These are phyloP conservation scores for Sanderia malayensis DNA, from an alignment of 30 jellyfish, hydroid and myxozoan species.

Conservation along the genomic window DNA sequence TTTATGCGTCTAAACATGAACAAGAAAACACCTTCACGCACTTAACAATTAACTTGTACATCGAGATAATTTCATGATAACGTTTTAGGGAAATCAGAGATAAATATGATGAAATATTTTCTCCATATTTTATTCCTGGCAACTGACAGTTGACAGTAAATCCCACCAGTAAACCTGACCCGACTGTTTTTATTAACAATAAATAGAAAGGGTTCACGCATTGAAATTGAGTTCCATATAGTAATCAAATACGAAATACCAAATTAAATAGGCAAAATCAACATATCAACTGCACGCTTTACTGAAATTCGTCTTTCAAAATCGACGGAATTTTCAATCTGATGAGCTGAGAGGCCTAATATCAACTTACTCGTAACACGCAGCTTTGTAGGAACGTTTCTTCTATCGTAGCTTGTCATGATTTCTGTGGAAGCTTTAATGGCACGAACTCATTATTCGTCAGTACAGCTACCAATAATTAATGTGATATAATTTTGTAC, in stretches of 20 bases:
- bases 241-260: not conserved
- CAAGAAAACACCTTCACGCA: too few species aligned
- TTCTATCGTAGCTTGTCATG: slow-evolving; percentile 57
- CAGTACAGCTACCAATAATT: too few species aligned
- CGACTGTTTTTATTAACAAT: not conserved
- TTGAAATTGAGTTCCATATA: not conserved
- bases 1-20: not conserved
- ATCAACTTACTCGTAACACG: slow-evolving; percentile 66
- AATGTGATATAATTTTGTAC: too few species aligned
- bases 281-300: not conserved
- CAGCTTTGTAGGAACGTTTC: slow-evolving; percentile 56
- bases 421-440: not conserved
- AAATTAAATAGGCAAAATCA: not conserved
- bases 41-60: too few species aligned
- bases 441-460: not conserved
- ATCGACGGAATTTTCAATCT: not conserved
- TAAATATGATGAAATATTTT: not conserved
- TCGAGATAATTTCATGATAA: too few species aligned
- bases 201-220: slow-evolving; percentile 1
- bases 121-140: not conserved
- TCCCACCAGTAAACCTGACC: not conserved
- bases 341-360: slow-evolving; percentile 58
- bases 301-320: not conserved
- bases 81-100: not conserved
- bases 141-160: not conserved